Evolutionary conservation across 2,888 invertebrate genomes (phyloP), one percentile per base, ranked within the genome.

Genomic region (Lepidocyrtinus sp.): DNA sequence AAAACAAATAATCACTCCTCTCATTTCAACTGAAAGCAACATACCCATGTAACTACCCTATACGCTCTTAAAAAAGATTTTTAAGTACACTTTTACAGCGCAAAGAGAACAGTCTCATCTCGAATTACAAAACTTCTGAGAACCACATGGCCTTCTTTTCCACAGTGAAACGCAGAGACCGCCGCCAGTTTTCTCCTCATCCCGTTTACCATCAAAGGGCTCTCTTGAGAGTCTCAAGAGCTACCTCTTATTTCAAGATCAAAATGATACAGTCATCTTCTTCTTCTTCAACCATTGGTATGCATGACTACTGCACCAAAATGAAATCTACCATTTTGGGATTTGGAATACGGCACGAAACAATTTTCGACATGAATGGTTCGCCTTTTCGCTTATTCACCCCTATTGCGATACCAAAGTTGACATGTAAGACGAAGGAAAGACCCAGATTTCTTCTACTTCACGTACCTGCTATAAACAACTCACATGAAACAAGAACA

Each of bases 321-420:
- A 61, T 61, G 45, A 21, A 24, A 24, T 17, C 19, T 74, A 65
- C n/a, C n/a, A n/a, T n/a, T n/a, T n/a, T n/a, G n/a, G n/a, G 63
- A 36, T 74, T n/a, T 62, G 22, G 62, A 22, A 15, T 62, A 17
- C 2, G 19, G 62, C 62, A 62, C 62, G 7, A 62, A 17, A 61
- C 62, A 27, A 67, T 68, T 75, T 75, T 75, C 75, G 61, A 75
- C 75, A 69, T 75, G 75, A 75, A 68, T 75, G 69, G 69, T 63
- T 25, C 61, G 62, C 17, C 19, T 75, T 67, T 69, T 36, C 75
- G 55, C 24, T 59, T 75, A 70, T 65, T 50, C 76, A 76, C 76
- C 76, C 76, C 70, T 70, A 64, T 70, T 61, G 65, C 62, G 55
- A 45, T 36, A 36, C 36, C 46, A 45, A 64, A 19, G 5, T 12